Conservation (phyloP, 2,113 vertebrate species). For the Oryzias curvinotus region DNA sequence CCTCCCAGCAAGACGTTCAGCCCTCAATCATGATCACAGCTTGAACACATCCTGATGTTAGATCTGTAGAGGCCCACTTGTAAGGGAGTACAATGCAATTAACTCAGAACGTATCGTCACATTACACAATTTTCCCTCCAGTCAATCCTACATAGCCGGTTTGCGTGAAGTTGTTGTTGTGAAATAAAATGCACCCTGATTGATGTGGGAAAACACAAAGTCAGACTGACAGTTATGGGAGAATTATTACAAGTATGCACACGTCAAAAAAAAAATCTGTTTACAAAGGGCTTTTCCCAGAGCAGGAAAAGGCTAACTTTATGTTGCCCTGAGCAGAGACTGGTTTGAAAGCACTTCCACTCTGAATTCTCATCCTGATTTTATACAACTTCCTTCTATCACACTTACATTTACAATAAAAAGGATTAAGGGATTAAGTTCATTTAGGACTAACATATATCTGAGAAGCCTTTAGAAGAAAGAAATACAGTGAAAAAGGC, state of each 20-base stretch:
- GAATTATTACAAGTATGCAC: slow-evolving; percentile 17
- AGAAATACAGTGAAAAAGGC: no score
- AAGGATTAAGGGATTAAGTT: background rate
- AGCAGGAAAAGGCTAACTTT: no score
- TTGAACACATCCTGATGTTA: slow-evolving; percentile 31
- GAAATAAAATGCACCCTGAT: slow-evolving; percentile 21
- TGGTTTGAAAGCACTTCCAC: slow-evolving; percentile 11
- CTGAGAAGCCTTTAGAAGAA: no score
- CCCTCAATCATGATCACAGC: slow-evolving; percentile 43
- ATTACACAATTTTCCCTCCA: slow-evolving; percentile 5
- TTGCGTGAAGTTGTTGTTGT: slow-evolving; percentile 9
- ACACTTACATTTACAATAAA: background rate
- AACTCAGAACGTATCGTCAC: slow-evolving; percentile 37
- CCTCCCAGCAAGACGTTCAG: slow-evolving; percentile 23
- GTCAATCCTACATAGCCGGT: slow-evolving; percentile 13
- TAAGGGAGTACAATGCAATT: slow-evolving; percentile 41
- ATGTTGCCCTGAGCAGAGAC: background rate
- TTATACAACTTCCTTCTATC: slow-evolving; percentile 2
- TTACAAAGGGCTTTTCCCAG: background rate
- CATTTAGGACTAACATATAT: background rate
- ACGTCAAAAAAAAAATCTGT: slow-evolving; percentile 3
- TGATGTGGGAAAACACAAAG: slow-evolving; percentile 21
- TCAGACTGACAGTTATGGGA: slow-evolving; percentile 17
- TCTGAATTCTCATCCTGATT: background rate
- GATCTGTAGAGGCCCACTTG: slow-evolving; percentile 8